A percentile compares a stretch with the other conserved stretches of the same genome.
phyloP scores from a whole-genome alignment of 2,113 vertebrate species.

The Centropristis striata region DNA sequence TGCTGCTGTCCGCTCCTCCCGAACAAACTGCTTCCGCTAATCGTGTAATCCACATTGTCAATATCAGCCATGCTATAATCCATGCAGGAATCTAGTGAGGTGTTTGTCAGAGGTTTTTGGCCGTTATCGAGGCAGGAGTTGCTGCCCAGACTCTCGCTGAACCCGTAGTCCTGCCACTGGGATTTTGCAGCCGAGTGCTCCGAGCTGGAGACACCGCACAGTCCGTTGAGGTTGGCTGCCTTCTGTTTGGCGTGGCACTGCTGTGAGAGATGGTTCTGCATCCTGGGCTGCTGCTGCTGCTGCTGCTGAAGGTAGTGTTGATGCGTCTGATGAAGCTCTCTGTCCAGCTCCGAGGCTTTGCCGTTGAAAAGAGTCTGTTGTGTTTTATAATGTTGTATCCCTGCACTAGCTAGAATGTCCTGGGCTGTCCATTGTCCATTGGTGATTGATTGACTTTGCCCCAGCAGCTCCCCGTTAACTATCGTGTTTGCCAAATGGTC shows the following conservation, averaged over 20 bases:
- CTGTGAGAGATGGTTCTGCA: constrained; percentile 64
- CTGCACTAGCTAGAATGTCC: constrained; percentile 50
- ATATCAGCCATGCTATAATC: constrained; percentile 58
- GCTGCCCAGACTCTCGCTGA: constrained; percentile 28
- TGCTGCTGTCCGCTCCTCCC: constrained; percentile 33
- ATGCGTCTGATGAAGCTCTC: constrained; percentile 33
- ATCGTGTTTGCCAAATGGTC: constrained; percentile 19
- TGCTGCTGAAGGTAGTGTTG: constrained; percentile 66
- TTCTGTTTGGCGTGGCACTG: constrained; percentile 71
- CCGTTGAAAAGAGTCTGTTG: constrained; percentile 61
- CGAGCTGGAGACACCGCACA: constrained; percentile 23
- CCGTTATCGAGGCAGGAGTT: constrained; percentile 56
- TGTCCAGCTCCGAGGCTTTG: constrained; percentile 49
- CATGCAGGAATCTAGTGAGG: constrained; percentile 57
- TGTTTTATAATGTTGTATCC: constrained; percentile 56
- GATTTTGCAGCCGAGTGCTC: constrained; percentile 42
- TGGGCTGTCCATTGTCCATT: constrained; percentile 70
- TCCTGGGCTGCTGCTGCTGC: constrained; percentile 48
- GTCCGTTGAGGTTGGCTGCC: constrained; percentile 60
- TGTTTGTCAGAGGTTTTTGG: constrained; percentile 55
- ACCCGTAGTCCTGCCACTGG: constrained; percentile 67
- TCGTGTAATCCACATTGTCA: constrained; percentile 45
- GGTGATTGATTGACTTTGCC: constrained; percentile 42
- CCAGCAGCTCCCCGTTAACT: constrained; percentile 54
- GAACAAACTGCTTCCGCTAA: constrained; percentile 45